Percentiles rank a stretch among this genome's conserved stretches.
Conservation (phyloP, 1,140 invertebrate species). For the Physella acuta region DNA sequence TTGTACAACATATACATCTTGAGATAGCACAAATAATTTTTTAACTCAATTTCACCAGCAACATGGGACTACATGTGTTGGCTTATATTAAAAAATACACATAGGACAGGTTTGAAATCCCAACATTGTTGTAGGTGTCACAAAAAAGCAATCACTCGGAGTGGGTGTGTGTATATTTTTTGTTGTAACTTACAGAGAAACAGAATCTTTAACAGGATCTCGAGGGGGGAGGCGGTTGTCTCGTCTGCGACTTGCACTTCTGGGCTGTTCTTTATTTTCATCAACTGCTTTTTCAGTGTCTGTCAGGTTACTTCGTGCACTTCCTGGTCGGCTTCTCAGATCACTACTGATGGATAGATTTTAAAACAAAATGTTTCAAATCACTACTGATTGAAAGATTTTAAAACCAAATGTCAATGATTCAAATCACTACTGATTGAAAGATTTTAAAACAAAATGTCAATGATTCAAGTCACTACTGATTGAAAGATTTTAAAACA, state of each 20-base stretch:
- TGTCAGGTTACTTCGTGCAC: constrained; percentile 53
- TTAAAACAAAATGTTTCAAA: constrained; percentile 27
- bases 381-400: constrained; percentile 24
- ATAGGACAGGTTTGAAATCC: too few species aligned
- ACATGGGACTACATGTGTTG: too few species aligned
- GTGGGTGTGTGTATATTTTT: neutral
- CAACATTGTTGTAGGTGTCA: too few species aligned
- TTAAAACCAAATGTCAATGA: constrained; percentile 36
- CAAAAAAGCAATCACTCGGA: too few species aligned
- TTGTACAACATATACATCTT: too few species aligned
- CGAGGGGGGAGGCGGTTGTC: constrained; percentile 21
- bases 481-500: neutral
- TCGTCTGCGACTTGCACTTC: constrained; percentile 31
- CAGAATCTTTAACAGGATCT: neutral
- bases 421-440: constrained; percentile 34
- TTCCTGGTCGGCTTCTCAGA: constrained; percentile 55
- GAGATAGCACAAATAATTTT: too few species aligned
- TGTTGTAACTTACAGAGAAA: neutral
- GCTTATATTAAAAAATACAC: too few species aligned
- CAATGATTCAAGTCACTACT: constrained; percentile 42
- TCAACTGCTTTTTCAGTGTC: constrained; percentile 25
- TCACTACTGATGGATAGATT: constrained; percentile 24
- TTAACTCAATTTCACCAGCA: too few species aligned
- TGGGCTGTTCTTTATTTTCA: constrained; percentile 32
- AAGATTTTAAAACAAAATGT: constrained; percentile 20